Evolutionary conservation across 2,797 vertebrate genomes (phyloP).

Genomic region (Enteromius anoplus): DNA sequence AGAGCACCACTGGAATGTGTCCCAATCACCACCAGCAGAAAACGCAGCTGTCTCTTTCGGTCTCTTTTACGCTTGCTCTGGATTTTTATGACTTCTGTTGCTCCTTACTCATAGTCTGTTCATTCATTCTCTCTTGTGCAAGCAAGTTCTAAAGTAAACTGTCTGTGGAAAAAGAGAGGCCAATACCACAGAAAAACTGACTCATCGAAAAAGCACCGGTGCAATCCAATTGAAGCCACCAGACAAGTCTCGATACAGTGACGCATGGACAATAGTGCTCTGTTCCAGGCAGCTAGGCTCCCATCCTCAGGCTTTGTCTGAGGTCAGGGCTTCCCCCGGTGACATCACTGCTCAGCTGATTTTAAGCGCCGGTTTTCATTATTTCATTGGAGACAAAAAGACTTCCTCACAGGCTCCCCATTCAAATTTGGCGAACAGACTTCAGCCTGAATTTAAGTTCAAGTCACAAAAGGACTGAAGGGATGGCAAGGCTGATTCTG

Average conservation of each 20-base stretch:
- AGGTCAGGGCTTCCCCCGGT: conserved; percentile 73
- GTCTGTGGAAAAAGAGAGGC: conserved; percentile 17
- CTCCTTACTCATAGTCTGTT: conserved; percentile 37
- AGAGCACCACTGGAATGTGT: conserved; percentile 61
- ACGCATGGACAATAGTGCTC: conserved; percentile 66
- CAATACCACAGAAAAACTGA: conserved; percentile 40
- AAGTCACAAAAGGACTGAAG: conserved; percentile 30
- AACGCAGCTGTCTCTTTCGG: conserved; percentile 6
- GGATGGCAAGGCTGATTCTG: background rate
- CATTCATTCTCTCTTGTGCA: conserved; percentile 17
- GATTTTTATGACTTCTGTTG: conserved; percentile 11
- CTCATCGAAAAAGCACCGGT: conserved; percentile 48
- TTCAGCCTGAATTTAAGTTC: conserved; percentile 18
- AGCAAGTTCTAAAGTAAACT: conserved; percentile 16
- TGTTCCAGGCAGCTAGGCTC: conserved; percentile 65
- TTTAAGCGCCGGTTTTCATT: conserved; percentile 54
- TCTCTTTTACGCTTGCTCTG: background rate
- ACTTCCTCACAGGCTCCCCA: conserved; percentile 6
- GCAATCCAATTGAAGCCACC: conserved; percentile 58
- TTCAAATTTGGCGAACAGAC: conserved; percentile 18
- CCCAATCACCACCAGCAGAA: conserved; percentile 58
- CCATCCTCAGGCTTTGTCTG: conserved; percentile 68
- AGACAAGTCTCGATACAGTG: conserved; percentile 61
- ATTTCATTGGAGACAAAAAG: conserved; percentile 35
- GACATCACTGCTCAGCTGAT: conserved; percentile 77